Evolutionary conservation across 2,888 invertebrate species (phyloP).

Genomic region (Epinotia bilunana): DNA sequence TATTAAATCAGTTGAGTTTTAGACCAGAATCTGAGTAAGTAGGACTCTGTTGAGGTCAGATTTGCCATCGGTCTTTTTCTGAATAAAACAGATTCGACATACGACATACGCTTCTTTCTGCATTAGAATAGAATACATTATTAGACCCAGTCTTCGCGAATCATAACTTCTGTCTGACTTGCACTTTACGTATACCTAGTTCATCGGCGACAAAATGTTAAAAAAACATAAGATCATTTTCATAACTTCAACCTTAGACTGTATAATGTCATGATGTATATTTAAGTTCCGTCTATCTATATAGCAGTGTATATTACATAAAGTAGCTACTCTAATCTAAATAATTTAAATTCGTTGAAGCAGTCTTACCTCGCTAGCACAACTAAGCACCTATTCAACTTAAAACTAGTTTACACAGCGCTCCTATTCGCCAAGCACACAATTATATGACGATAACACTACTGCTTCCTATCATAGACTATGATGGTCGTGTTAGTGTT

Average conservation of each 20-base stretch:
- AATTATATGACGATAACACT: neutral
- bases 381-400: slow-evolving; percentile 72
- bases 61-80: neutral
- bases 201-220: neutral
- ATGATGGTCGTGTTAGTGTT: neutral
- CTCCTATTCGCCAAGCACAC: slow-evolving; percentile 3
- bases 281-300: neutral
- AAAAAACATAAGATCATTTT: neutral
- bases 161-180: neutral
- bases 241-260: neutral
- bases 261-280: neutral
- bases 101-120: neutral
- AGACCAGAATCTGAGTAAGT: neutral
- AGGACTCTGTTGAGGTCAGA: neutral
- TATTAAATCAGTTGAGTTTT: too few species aligned
- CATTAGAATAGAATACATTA: neutral
- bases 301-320: slow-evolving; percentile 27
- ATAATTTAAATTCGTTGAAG: slow-evolving; percentile 80
- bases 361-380: slow-evolving; percentile 79
- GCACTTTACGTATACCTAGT: neutral
- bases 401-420: slow-evolving; percentile 19
- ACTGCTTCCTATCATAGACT: neutral
- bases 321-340: slow-evolving; percentile 49
- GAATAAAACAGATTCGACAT: slow-evolving; percentile 5
- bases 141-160: neutral